Percentiles rank a stretch among this genome's conserved stretches.
These are phyloP conservation scores for Pogonophryne albipinna DNA, from an alignment of 2,797 vertebrate species.

Conservation along the genomic window DNA sequence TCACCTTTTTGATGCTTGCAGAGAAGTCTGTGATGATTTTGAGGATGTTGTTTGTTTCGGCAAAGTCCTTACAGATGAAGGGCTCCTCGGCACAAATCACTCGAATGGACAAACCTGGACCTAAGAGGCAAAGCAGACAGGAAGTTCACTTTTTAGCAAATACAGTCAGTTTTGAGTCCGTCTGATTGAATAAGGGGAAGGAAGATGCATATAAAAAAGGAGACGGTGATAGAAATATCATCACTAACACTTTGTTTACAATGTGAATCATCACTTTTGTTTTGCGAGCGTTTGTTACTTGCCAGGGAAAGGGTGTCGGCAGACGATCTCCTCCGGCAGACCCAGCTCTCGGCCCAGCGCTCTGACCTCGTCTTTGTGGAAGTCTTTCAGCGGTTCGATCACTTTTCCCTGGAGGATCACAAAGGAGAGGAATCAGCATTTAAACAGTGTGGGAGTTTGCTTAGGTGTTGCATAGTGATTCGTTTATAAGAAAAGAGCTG, in stretches of 20 bases:
- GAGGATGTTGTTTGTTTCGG: slow-evolving; percentile 98
- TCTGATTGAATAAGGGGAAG: slow-evolving; percentile 1
- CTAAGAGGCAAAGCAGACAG: slow-evolving; percentile 74
- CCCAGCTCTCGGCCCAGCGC: slow-evolving; percentile 95
- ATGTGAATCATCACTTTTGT: background rate
- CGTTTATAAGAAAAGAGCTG: slow-evolving; percentile 1
- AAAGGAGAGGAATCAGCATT: slow-evolving; percentile 47
- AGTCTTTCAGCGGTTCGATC: slow-evolving; percentile 98
- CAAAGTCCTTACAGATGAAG: slow-evolving; percentile 97
- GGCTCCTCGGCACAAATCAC: slow-evolving; percentile 99
- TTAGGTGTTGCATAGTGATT: slow-evolving; percentile 14
- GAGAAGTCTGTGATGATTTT: slow-evolving; percentile 99
- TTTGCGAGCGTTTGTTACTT: slow-evolving; percentile 37
- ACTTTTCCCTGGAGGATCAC: slow-evolving; percentile 91
- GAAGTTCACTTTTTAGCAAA: slow-evolving; percentile 6
- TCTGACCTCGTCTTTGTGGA: slow-evolving; percentile 98
- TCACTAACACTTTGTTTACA: background rate
- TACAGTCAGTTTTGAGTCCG: background rate
- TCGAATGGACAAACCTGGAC: slow-evolving; percentile 96
- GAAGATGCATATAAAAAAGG: background rate
- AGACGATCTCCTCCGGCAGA: slow-evolving; percentile 96
- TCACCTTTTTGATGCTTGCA: slow-evolving; percentile 98
- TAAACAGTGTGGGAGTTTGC: background rate
- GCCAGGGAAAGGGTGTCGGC: slow-evolving; percentile 97
- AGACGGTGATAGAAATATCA: background rate